phyloP scores from a whole-genome alignment of 2,888 invertebrate genomes.

The Esperia sulphurella region DNA sequence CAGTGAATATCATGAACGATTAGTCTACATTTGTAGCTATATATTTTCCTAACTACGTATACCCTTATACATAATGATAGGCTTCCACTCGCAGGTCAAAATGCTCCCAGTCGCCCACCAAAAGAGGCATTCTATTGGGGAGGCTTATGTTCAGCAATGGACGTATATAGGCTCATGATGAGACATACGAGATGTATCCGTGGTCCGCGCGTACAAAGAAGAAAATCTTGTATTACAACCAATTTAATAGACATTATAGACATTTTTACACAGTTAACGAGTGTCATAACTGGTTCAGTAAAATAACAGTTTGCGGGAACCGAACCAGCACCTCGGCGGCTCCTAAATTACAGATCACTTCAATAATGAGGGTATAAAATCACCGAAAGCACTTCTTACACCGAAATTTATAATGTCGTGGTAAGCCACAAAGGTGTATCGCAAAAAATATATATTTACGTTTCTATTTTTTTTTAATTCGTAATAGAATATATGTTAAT shows the following conservation, averaged over 20 bases:
- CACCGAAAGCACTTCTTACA: constrained; percentile 18
- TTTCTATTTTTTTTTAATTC: neutral
- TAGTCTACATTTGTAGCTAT: too few species aligned
- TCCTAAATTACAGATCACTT: constrained; percentile 23
- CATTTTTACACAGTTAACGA: constrained; percentile 7
- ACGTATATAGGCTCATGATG: too few species aligned
- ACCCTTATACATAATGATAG: too few species aligned
- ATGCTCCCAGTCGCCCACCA: too few species aligned
- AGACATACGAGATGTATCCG: too few species aligned
- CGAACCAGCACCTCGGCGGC: constrained; percentile 13
- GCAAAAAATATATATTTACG: neutral
- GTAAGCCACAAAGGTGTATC: constrained; percentile 3
- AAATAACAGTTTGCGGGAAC: constrained; percentile 11
- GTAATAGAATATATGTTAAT: too few species aligned
- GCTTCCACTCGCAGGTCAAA: too few species aligned
- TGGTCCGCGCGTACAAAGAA: too few species aligned
- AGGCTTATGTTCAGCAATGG: too few species aligned
- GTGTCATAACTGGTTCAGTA: constrained; percentile 10
- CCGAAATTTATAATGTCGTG: constrained; percentile 18
- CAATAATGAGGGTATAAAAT: constrained; percentile 21
- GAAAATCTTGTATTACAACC: neutral
- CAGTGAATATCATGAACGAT: too few species aligned
- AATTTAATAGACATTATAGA: constrained; percentile 2
- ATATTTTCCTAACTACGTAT: too few species aligned
- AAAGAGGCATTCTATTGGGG: too few species aligned